Evolutionary conservation across 1,140 invertebrate species (phyloP), one percentile per base, ranked within the genome.

Genomic region (Cydia pomonella): DNA sequence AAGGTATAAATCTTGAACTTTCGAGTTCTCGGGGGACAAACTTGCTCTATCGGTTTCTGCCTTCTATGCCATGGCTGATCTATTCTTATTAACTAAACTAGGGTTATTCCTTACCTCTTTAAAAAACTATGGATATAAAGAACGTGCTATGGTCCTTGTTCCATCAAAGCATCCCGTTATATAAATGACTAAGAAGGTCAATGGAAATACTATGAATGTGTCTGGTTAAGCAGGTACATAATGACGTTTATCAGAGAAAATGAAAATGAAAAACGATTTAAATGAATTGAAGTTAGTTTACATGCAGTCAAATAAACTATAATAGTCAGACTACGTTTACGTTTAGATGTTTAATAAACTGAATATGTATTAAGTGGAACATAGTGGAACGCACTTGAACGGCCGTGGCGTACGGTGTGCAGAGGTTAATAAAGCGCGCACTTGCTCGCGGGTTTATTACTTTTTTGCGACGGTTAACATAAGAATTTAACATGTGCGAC

Each of bases 371-470:
- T 59, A 5, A 23, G 21, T 23, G n/a, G 64, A 13, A 38, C 38
- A 50, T 73, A 66, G 50, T 41, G 53, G 50, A 74, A 63, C 1
- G 5, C 16, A 62, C 25, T 13, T 27, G 10, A 18, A 18, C 7
- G 53, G 53, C 23, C 47, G 53, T 74, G 64, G 80, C 80, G 79
- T 84, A 84, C 86, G 79, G 64, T 69, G 29, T 10, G 80, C 84
- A 78, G 85, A 84, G 82, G 87, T 90, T 87, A 89, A 90, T 91
- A 91, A 90, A 88, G 87, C 88, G 87, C 87, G 87, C 88, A 92
- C 90, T 92, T 90, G 87, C 84, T 80, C 79, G 84, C 86, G 84
- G 86, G 84, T 88, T 89, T 90, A 90, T 87, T 89, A 85, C 87
- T 89, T 90, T 38, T 89, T 92, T 90, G 88, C 89, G 79, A 79